Evolutionary conservation across 2,888 invertebrate genomes (phyloP).

Genomic region (Eulithis prunata): DNA sequence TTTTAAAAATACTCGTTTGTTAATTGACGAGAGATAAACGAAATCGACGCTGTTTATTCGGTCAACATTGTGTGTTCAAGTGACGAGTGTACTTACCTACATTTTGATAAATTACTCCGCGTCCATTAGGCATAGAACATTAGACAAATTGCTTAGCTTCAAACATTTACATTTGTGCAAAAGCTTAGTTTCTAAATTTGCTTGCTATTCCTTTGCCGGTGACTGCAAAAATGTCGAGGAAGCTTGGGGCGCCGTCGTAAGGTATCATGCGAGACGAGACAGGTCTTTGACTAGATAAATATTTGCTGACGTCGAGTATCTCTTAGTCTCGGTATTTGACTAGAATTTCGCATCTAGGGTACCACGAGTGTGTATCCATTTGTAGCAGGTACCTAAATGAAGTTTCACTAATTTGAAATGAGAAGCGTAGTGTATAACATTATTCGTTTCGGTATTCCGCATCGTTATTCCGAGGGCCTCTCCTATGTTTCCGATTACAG

Average conservation of each 20-base stretch:
- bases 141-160: slow-evolving; percentile 31
- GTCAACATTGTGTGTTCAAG: slow-evolving; percentile 33
- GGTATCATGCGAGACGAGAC: slow-evolving; percentile 39
- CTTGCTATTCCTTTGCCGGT: slow-evolving; percentile 28
- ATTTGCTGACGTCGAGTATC: slow-evolving; percentile 38
- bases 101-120: slow-evolving; percentile 18
- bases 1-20: slow-evolving; percentile 37
- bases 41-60: slow-evolving; percentile 41
- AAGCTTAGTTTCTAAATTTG: slow-evolving; percentile 34
- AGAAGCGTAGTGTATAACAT: slow-evolving; percentile 8
- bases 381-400: slow-evolving; percentile 20
- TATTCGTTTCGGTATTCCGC: slow-evolving; percentile 15
- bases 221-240: slow-evolving; percentile 38
- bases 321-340: slow-evolving; percentile 36
- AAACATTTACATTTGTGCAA: slow-evolving; percentile 20
- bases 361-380: slow-evolving; percentile 17
- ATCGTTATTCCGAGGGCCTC: slow-evolving; percentile 14
- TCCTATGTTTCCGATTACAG: slow-evolving; percentile 22
- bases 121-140: slow-evolving; percentile 25
- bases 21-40: slow-evolving; percentile 41
- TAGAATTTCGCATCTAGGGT: slow-evolving; percentile 32
- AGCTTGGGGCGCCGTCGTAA: slow-evolving; percentile 31
- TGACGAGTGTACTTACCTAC: slow-evolving; percentile 29
- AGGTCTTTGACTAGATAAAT: slow-evolving; percentile 43
- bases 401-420: slow-evolving; percentile 19